Conservation (phyloP, 2,797 vertebrate species). For the Callimico goeldii region DNA sequence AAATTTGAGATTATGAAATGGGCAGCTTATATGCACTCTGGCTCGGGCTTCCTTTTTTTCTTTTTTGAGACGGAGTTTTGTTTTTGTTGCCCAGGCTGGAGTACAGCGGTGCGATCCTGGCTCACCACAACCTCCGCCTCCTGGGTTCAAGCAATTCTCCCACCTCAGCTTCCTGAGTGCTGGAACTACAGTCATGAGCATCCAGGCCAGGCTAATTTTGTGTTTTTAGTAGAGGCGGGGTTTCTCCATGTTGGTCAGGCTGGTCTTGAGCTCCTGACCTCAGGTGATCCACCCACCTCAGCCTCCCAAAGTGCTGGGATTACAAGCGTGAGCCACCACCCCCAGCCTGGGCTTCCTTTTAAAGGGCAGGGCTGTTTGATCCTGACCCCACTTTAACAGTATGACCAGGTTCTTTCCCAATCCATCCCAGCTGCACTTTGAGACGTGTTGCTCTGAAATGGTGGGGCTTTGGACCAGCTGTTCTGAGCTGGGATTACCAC, state of each 20-base stretch:
- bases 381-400: neutral
- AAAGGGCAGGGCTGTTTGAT: slow-evolving; percentile 57
- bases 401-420: slow-evolving; percentile 8
- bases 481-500: slow-evolving; percentile 69
- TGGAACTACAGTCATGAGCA: neutral
- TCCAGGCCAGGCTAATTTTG: neutral
- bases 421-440: neutral
- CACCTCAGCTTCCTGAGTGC: neutral
- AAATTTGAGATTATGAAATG: slow-evolving; percentile 20
- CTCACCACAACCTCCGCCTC: neutral
- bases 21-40: neutral
- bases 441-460: slow-evolving; percentile 48
- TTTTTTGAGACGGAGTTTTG: neutral
- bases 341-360: neutral
- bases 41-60: neutral
- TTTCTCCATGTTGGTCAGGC: neutral
- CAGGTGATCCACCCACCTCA: neutral
- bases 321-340: neutral
- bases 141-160: neutral
- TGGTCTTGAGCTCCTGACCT: neutral
- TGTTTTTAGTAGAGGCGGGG: neutral
- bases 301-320: neutral
- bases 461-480: slow-evolving; percentile 76
- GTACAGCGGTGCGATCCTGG: neutral
- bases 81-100: neutral